A percentile compares a stretch with the other conserved stretches of the same genome.
phyloP scores from a whole-genome alignment of 2,113 vertebrate species.

The Chelonoidis abingdonii region DNA sequence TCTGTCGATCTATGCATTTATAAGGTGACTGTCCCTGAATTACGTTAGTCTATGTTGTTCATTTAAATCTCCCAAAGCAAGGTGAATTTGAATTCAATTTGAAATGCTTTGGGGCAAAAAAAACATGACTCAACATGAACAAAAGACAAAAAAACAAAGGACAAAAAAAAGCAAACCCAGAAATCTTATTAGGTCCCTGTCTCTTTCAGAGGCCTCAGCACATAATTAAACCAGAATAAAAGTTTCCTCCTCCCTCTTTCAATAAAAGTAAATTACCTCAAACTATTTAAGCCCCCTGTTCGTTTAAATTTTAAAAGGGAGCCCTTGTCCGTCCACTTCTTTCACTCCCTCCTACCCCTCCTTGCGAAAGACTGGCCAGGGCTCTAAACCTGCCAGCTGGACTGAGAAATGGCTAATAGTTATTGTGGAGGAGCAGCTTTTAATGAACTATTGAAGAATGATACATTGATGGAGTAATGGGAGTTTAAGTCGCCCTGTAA shows the following conservation, averaged over 20 bases:
- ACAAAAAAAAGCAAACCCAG: background rate
- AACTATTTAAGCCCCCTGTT: conserved; percentile 59
- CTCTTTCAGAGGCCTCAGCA: conserved; percentile 47
- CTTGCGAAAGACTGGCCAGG: conserved; percentile 56
- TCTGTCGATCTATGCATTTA: background rate
- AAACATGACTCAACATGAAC: conserved; percentile 12
- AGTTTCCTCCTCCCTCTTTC: conserved; percentile 36
- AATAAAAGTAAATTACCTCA: conserved; percentile 73
- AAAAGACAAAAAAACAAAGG: background rate
- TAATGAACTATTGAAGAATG: conserved; percentile 89
- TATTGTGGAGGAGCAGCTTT: conserved; percentile 83
- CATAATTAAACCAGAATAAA: conserved; percentile 69
- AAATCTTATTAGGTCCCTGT: conserved; percentile 7
- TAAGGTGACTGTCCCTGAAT: background rate
- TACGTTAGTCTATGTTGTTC: background rate
- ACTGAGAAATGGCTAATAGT: conserved; percentile 81
- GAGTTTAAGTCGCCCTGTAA: conserved; percentile 86
- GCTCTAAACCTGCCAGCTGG: conserved; percentile 78
- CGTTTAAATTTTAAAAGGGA: conserved; percentile 67
- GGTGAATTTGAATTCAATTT: background rate
- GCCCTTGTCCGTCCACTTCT: conserved; percentile 59
- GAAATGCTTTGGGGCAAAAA: conserved; percentile 24
- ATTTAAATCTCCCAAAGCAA: fast-evolving
- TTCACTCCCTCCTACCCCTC: conserved; percentile 63
- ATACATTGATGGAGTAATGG: conserved; percentile 84